phyloP scores from a whole-genome alignment of 2,888 invertebrate species.

The Spialia ferax region DNA sequence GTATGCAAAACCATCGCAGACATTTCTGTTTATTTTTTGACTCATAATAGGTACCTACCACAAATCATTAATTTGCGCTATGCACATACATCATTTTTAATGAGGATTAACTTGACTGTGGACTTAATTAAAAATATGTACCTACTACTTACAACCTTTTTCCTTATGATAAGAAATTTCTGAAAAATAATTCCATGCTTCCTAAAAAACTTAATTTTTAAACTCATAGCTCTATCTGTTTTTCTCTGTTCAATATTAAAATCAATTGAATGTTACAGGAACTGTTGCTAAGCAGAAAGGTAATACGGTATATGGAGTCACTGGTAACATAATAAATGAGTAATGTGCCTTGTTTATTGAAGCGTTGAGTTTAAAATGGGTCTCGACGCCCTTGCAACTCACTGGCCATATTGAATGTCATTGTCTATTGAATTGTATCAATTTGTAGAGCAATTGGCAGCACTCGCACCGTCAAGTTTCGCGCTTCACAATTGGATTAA shows the following conservation, averaged over 20 bases:
- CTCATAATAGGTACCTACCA: constrained; percentile 13
- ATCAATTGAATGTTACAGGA: neutral
- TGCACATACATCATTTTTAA: too few species aligned
- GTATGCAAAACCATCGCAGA: constrained; percentile 16
- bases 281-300: constrained; percentile 17
- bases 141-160: too few species aligned
- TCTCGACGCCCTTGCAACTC: constrained; percentile 57
- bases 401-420: constrained; percentile 60
- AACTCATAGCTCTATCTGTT: too few species aligned
- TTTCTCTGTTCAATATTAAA: neutral
- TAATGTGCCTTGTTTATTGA: constrained; percentile 47
- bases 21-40: constrained; percentile 2
- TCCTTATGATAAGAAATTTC: neutral
- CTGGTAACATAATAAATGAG: constrained; percentile 46
- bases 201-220: neutral
- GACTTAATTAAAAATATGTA: constrained; percentile 1
- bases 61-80: too few species aligned
- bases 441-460: constrained; percentile 55
- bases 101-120: neutral
- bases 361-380: constrained; percentile 50
- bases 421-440: constrained; percentile 59
- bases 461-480: constrained; percentile 38
- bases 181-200: neutral
- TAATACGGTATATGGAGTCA: constrained; percentile 22
- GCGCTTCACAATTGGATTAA: constrained; percentile 42